Percentiles rank a stretch among this genome's conserved stretches.
Conservation (phyloP, 2,888 invertebrate species). For the Ichneumon xanthorius region DNA sequence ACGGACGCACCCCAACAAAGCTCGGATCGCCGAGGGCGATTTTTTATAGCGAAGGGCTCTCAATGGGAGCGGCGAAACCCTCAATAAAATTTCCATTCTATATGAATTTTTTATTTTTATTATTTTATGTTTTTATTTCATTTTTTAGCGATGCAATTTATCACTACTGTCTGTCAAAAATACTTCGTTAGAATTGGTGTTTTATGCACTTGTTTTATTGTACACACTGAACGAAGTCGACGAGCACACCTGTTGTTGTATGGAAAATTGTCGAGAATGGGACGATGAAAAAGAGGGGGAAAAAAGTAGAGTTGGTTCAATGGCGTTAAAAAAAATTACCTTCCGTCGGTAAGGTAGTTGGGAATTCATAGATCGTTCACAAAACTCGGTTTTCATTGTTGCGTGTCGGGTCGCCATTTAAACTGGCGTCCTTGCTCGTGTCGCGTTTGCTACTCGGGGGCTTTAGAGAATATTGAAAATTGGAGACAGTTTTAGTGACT, state of each 20-base stretch:
- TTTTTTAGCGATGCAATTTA: background rate
- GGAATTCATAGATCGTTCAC: background rate
- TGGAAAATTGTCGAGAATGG: background rate
- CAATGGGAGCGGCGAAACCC: background rate
- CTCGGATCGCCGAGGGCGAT: background rate
- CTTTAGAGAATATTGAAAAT: background rate
- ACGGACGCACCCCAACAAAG: slow-evolving; percentile 9
- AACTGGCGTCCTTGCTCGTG: background rate
- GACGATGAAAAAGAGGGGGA: background rate
- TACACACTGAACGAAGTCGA: background rate
- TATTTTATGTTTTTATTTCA: background rate
- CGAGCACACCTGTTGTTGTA: background rate
- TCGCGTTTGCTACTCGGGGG: background rate
- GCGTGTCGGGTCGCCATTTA: background rate
- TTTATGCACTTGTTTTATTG: background rate
- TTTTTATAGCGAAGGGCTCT: background rate
- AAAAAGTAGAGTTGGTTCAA: background rate
- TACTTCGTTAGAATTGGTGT: background rate
- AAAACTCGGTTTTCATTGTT: background rate
- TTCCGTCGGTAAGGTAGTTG: background rate
- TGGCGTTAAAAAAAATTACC: background rate
- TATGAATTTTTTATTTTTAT: background rate
- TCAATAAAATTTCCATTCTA: background rate
- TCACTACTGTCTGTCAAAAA: background rate
- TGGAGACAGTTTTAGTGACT: background rate